Base-by-base conservation (phyloP, 2,113 vertebrate genomes). In the Sciurus niger region DNA sequence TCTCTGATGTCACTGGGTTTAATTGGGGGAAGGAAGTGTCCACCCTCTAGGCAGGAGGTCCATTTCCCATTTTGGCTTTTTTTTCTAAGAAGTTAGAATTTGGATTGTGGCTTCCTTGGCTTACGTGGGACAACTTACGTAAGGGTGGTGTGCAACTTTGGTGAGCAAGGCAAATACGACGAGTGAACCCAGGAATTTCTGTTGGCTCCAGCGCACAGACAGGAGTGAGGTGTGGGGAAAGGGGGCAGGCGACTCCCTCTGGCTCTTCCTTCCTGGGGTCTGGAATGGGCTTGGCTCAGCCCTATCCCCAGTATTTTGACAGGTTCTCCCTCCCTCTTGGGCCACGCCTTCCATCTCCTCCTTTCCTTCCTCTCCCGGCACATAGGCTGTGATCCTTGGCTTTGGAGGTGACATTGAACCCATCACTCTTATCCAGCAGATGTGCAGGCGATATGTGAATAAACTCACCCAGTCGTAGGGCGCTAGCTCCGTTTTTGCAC, bases 401-500 rank as follows among this genome's bases (percentile, higher is more conserved):
- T 1, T 4, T 6, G 46, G 58, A 58, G 16, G 76, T 24, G 40
- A 73, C 25, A 3, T 2, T 25, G 70, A 43, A 6, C 55, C 89
- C 46, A 11, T 0, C n/a, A 6, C 25, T 51, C 6, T 22, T 40
- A 32, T 32, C 20, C 78, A 2, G 68, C 7, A 6, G 20, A 8
- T 16, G 46, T n/a, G 48, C 51, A 13, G 32, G 32, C 12, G 28
- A 9, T 0, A 32, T 11, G 28, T 24, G 68, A 67, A 30, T 34
- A 16, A 30, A 48, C 43, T 40, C 17, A 1, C 17, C 13, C 1
- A 2, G 0, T 6, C 10, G 25, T n/a, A 32, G n/a, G 48, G 17
- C 8, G 28, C 80, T 63, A 1, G 11, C 25, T 74, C 20, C 43
- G 0, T 34, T 22, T 94, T 48, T 37, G 28, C 63, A 8, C 37